Evolutionary conservation across 1,140 invertebrate genomes (phyloP).

Genomic region (Drosophila repleta): DNA sequence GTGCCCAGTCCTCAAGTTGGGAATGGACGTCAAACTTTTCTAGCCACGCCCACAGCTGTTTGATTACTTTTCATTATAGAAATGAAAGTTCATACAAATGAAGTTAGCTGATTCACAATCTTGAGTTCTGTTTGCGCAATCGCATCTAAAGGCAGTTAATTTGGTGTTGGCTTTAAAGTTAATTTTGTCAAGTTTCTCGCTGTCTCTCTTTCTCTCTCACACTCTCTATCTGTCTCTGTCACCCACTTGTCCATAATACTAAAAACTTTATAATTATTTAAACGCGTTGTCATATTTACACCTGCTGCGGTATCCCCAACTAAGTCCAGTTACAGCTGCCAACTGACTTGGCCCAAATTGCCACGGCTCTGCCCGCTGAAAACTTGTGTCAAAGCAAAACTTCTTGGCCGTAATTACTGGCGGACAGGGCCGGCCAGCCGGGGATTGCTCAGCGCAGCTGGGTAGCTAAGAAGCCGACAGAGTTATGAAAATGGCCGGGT

Average conservation of each 20-base stretch:
- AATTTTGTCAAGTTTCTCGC: too few species aligned
- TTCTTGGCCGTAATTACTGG: slow-evolving; percentile 24
- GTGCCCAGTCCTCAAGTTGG: too few species aligned
- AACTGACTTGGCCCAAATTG: slow-evolving; percentile 12
- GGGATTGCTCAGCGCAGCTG: not conserved
- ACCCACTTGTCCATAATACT: not conserved
- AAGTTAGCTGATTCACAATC: not conserved
- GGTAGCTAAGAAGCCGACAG: slow-evolving; percentile 1
- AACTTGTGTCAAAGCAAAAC: slow-evolving; percentile 37
- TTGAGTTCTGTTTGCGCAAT: not conserved
- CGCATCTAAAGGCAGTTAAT: not conserved
- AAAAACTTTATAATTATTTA: slow-evolving; percentile 40
- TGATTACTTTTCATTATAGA: too few species aligned
- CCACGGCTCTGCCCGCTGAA: not conserved
- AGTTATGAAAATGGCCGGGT: slow-evolving; percentile 7
- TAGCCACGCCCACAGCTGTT: too few species aligned
- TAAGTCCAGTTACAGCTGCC: slow-evolving; percentile 23
- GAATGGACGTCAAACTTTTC: too few species aligned
- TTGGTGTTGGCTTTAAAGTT: not conserved
- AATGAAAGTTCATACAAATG: too few species aligned
- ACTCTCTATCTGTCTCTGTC: not conserved
- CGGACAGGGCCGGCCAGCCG: not conserved
- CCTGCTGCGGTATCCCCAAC: slow-evolving; percentile 26
- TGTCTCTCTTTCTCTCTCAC: not conserved
- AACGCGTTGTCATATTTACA: slow-evolving; percentile 39